Percentiles rank a stretch among this genome's conserved stretches.
phyloP scores from a whole-genome alignment of 2,888 invertebrate genomes.

The Oligia latruncula region DNA sequence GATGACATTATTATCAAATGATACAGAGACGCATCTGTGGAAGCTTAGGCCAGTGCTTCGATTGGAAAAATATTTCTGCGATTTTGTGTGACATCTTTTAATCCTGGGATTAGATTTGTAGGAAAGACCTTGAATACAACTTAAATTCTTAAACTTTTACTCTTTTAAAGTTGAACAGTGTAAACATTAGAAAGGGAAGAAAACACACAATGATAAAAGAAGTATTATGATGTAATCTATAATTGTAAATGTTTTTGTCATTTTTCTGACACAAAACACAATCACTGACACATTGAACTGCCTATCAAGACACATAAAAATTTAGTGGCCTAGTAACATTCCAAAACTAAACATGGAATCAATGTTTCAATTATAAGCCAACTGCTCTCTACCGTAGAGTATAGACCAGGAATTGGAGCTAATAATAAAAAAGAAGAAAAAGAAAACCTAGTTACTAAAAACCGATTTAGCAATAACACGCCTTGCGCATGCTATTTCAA shows the following conservation, averaged over 20 bases:
- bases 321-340: slow-evolving; percentile 35
- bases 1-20: slow-evolving; percentile 12
- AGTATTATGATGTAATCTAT: slow-evolving; percentile 25
- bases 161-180: background rate
- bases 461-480: slow-evolving; percentile 11
- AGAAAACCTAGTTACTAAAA: background rate
- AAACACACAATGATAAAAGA: slow-evolving; percentile 27
- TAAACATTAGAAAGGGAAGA: background rate
- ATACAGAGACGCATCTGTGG: background rate
- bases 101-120: background rate
- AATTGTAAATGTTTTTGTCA: slow-evolving; percentile 41
- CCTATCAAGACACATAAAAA: slow-evolving; percentile 46
- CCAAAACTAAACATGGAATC: slow-evolving; percentile 2
- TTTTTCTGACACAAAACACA: slow-evolving; percentile 40
- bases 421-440: background rate
- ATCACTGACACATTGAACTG: slow-evolving; percentile 55
- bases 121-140: background rate
- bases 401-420: background rate
- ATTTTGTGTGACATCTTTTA: background rate
- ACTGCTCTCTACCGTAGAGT: background rate
- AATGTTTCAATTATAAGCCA: slow-evolving; percentile 1
- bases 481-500: slow-evolving; percentile 37
- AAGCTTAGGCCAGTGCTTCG: background rate
- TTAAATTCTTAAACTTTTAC: too few relatives aligned
- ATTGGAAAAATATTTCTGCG: background rate